Base-by-base conservation (phyloP, 2,797 vertebrate species). In the Halcyon badia region DNA sequence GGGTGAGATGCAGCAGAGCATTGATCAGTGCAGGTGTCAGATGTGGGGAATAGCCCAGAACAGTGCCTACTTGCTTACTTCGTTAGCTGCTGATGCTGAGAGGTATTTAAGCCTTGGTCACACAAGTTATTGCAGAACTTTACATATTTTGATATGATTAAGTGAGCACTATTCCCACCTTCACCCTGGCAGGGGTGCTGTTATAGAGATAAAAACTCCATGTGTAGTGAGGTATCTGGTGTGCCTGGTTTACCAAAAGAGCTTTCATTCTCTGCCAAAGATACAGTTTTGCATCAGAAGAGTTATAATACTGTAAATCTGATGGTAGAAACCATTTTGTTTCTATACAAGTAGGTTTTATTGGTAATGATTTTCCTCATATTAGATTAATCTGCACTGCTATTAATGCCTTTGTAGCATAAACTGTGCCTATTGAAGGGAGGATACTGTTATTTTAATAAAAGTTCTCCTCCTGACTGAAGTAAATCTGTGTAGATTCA, bases 201-300 rank as follows among this genome's bases (percentile, higher is more conserved):
- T 71, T 73, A 24, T 2, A 35, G 9, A 46, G 77, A 56, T 42
- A 41, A 84, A 71, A 71, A 11, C 16, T 49, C 54, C 19, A 7
- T 4, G 21, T 1, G 0, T 2, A 19, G 26, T 4, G n/a, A 68
- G 66, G 25, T 31, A 12, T 19, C 44, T 49, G 75, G 6, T 17
- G 20, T 42, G 48, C 48, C 56, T 22, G 2, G 10, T 25, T 65
- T 37, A 35, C 35, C 54, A 24, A 8, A 0, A 66, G 48, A 49
- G 17, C n/a, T 73, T 70, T 42, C 35, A 9, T 13, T n/a, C 26
- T 10, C 58, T 82, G 49, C 54, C 33, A 31, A 10, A 76, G 54
- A 8, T 16, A 13, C 1, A 31, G 28, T 16, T 60, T 66, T 56
- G 5, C 46, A 60, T 71, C 31, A 52, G 20, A 14, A 18, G 54